Base-by-base conservation (phyloP, 2,888 invertebrate species). In the Lycocerus yunnanus region DNA sequence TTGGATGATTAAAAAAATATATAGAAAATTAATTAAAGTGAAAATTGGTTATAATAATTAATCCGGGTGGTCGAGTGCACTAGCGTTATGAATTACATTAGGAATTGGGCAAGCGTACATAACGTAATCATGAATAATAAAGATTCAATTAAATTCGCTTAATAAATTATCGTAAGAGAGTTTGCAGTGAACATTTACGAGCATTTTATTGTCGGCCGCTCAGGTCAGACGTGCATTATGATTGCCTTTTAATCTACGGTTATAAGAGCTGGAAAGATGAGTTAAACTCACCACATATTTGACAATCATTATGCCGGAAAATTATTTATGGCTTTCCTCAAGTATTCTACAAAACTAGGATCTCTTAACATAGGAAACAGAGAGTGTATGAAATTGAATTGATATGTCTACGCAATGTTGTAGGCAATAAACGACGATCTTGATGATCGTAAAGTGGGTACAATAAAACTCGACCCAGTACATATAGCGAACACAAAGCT, bases 391-490 rank as follows among this genome's bases (percentile, higher is more conserved):
- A 82, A 84, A 85, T 84, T 84, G 85, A 85, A 85, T 84, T 83
- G 85, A 84, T 84, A 83, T 82, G 82, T 84, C 82, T 80, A 80
- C 82, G 81, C 79, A 75, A 78, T 75, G 78, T 68, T 77, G 75
- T 70, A 27, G 80, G 81, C 83, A 83, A 84, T 84, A 84, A 84
- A 84, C 82, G 82, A 81, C 79, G 83, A 84, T 85, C 85, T 84
- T 84, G 84, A 83, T 85, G 85, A 84, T 85, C 85, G 85, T 85
- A 85, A 85, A 85, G 84, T 79, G 83, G 80, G 80, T 77, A 84
- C 82, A 83, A 84, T 85, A 85, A 85, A 85, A 84, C 80, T 80
- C 76, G 71, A 76, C 73, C 78, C 79, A 18, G 79, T 81, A 82
- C 80, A 80, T 79, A 80, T 79, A 81, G 15, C 59, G 67, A 24